These are phyloP conservation scores for Esox masquinongy DNA, from an alignment of 2,797 vertebrate genomes.

Conservation along the genomic window DNA sequence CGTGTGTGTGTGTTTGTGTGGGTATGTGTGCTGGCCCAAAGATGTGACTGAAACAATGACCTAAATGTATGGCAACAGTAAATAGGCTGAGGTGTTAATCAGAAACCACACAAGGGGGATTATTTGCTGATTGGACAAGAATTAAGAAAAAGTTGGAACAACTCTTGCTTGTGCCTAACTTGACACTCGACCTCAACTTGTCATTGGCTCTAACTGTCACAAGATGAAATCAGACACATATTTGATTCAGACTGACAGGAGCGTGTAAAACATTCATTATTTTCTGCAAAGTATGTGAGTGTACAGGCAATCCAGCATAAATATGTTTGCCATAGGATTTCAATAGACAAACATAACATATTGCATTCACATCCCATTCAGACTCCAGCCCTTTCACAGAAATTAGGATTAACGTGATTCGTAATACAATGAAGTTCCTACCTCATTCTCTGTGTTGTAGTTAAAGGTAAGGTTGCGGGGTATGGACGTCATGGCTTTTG, in stretches of 20 bases:
- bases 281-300: background rate
- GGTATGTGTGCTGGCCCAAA: background rate
- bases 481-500: slow-evolving; percentile 76
- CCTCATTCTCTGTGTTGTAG: slow-evolving; percentile 67
- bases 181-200: slow-evolving; percentile 41
- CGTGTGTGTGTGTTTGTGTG: slow-evolving; percentile 11
- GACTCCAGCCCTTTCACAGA: background rate
- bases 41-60: slow-evolving; percentile 17
- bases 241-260: slow-evolving; percentile 53
- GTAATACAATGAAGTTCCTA: slow-evolving; percentile 35
- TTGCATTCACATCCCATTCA: background rate
- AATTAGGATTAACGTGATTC: background rate
- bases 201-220: background rate
- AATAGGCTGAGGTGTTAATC: background rate
- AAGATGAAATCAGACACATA: slow-evolving; percentile 3
- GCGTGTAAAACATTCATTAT: background rate
- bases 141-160: background rate
- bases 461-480: slow-evolving; percentile 76
- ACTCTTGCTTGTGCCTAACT: slow-evolving; percentile 9
- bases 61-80: background rate
- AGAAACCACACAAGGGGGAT: background rate
- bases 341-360: background rate
- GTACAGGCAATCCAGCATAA: background rate
- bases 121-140: background rate
- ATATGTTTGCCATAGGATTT: background rate